Conservation (phyloP, 2,113 vertebrate genomes). For the Entelurus aequoreus region DNA sequence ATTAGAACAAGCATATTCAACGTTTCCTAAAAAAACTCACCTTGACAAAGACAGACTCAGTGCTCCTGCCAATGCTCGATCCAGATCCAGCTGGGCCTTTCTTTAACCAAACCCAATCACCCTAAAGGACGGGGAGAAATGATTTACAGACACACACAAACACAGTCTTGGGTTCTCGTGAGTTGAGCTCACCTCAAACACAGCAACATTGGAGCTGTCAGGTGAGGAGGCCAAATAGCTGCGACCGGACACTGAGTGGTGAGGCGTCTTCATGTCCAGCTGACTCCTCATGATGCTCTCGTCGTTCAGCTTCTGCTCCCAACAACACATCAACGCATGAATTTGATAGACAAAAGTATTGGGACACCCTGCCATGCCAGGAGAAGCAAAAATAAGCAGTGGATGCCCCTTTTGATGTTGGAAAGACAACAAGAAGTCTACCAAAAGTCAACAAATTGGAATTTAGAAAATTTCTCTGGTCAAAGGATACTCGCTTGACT, state of each 20-base stretch:
- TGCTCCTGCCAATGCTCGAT: constrained; percentile 59
- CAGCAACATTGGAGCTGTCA: constrained; percentile 76
- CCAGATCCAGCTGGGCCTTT: constrained; percentile 74
- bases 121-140: constrained; percentile 62
- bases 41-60: constrained; percentile 78
- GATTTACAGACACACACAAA: constrained; percentile 1
- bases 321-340: neutral
- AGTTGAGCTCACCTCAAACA: constrained; percentile 77
- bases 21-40: constrained; percentile 52
- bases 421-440: too few relatives aligned
- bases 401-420: too few relatives aligned
- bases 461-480: too few relatives aligned
- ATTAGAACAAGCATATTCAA: neutral
- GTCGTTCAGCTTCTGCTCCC: constrained; percentile 68
- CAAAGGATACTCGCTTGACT: too few relatives aligned
- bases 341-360: neutral
- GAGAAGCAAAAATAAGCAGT: too few relatives aligned
- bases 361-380: neutral
- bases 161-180: neutral
- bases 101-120: constrained; percentile 94
- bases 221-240: constrained; percentile 68
- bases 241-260: constrained; percentile 70
- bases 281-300: constrained; percentile 73
- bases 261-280: constrained; percentile 70
- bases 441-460: too few relatives aligned